Conservation (phyloP, 2,888 invertebrate genomes). For the Ophioninae sp. region DNA sequence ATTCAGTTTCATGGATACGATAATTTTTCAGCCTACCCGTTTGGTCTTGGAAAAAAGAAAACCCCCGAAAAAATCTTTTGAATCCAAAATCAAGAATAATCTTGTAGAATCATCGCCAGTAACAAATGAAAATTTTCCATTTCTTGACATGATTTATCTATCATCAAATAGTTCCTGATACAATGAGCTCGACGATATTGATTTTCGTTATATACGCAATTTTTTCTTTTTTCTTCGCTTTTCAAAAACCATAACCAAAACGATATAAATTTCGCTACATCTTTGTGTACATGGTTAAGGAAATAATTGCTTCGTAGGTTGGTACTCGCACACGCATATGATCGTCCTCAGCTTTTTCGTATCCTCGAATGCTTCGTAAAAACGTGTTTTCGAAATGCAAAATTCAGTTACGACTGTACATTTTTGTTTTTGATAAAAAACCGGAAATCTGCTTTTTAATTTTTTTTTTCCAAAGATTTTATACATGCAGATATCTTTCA, state of each 20-base stretch:
- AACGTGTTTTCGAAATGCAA: conserved; percentile 29
- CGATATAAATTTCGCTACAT: conserved; percentile 8
- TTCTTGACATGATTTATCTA: conserved; percentile 22
- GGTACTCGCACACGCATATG: conserved; percentile 46
- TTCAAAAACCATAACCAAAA: conserved; percentile 3
- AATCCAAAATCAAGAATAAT: conserved; percentile 7
- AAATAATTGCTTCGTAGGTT: conserved; percentile 15
- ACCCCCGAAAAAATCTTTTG: conserved; percentile 5
- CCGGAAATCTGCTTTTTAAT: background rate
- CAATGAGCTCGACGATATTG: conserved; percentile 29
- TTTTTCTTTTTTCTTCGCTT: conserved; percentile 20
- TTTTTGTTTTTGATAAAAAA: background rate
- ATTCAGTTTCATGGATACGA: conserved; percentile 7
- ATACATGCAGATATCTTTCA: background rate
- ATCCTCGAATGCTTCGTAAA: conserved; percentile 41
- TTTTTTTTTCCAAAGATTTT: background rate
- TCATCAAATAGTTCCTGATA: conserved; percentile 42
- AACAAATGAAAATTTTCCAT: conserved; percentile 19
- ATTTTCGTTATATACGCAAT: conserved; percentile 24
- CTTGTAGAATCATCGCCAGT: conserved; percentile 23
- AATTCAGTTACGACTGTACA: background rate
- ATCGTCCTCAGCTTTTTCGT: conserved; percentile 42
- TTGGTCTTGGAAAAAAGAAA: conserved; percentile 54
- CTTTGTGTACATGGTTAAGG: conserved; percentile 1
- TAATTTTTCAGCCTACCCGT: conserved; percentile 54